Evolutionary conservation across 2,888 invertebrate species (phyloP).

Genomic region (Cataglyphis albicans): DNA sequence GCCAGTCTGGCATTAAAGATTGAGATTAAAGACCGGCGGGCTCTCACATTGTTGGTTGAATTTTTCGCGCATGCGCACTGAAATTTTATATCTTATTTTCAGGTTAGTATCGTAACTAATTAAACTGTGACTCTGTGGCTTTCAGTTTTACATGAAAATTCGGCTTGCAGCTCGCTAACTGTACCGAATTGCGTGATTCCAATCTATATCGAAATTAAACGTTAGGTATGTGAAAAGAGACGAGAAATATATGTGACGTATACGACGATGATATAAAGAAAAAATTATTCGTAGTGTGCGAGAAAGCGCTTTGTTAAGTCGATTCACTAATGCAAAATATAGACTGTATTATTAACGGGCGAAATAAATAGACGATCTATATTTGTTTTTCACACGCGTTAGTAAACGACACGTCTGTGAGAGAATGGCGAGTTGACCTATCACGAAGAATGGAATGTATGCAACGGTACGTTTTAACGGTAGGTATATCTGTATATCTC

Average conservation of each 20-base stretch:
- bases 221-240: constrained; percentile 78
- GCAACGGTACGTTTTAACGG: constrained; percentile 79
- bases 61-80: no score
- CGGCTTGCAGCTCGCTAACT: constrained; percentile 39
- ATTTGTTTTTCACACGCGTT: constrained; percentile 65
- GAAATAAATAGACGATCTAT: constrained; percentile 52
- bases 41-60: no score
- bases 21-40: no score
- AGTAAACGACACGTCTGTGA: constrained; percentile 74
- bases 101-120: no score
- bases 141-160: constrained; percentile 46
- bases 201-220: constrained; percentile 71
- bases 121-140: no score
- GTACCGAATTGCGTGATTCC: constrained; percentile 63
- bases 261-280: constrained; percentile 73
- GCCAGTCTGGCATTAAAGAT: no score
- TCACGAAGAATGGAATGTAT: constrained; percentile 83
- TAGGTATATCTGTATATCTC: constrained; percentile 18
- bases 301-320: constrained; percentile 63
- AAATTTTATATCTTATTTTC: no score
- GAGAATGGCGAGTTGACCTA: constrained; percentile 84
- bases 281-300: constrained; percentile 69
- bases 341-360: constrained; percentile 60
- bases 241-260: constrained; percentile 78
- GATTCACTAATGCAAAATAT: constrained; percentile 61